phyloP scores from a whole-genome alignment of 2,888 invertebrate species.

The Xestoiulus laeticollis region DNA sequence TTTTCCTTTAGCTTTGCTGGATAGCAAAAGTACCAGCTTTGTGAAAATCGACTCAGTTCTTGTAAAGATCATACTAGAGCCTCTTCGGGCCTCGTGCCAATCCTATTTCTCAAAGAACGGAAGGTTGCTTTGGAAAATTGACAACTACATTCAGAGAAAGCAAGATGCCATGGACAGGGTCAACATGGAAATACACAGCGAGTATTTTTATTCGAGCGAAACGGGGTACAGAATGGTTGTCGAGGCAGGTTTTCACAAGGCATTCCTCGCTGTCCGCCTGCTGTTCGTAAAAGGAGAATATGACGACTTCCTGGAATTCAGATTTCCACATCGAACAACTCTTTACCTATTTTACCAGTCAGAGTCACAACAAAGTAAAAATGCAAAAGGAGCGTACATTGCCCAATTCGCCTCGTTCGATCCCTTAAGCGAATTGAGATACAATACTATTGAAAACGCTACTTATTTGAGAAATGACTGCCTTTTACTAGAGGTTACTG shows the following conservation, averaged over 20 bases:
- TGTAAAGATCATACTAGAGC: not conserved
- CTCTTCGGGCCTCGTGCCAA: not conserved
- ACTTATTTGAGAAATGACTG: not conserved
- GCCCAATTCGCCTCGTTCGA: not conserved
- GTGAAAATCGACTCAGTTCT: not conserved
- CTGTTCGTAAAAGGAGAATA: not conserved
- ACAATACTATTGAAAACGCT: not conserved
- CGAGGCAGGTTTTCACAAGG: not conserved
- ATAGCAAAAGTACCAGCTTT: not conserved
- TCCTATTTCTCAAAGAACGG: not conserved
- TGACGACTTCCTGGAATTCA: not conserved
- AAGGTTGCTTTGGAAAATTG: not conserved
- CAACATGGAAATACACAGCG: not conserved
- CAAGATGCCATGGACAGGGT: not conserved
- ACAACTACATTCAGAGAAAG: not conserved
- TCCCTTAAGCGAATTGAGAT: not conserved
- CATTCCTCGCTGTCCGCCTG: not conserved
- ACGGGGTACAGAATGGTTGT: not conserved
- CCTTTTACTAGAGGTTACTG: not conserved
- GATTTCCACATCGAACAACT: not conserved
- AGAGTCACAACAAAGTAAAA: not conserved
- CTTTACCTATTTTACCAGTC: not conserved
- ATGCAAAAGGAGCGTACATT: not conserved
- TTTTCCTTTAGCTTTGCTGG: too few species aligned
- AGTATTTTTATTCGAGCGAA: constrained; percentile 1